These are phyloP conservation scores for Aplysia californica DNA, from an alignment of 1,140 invertebrate genomes.

Conservation along the genomic window DNA sequence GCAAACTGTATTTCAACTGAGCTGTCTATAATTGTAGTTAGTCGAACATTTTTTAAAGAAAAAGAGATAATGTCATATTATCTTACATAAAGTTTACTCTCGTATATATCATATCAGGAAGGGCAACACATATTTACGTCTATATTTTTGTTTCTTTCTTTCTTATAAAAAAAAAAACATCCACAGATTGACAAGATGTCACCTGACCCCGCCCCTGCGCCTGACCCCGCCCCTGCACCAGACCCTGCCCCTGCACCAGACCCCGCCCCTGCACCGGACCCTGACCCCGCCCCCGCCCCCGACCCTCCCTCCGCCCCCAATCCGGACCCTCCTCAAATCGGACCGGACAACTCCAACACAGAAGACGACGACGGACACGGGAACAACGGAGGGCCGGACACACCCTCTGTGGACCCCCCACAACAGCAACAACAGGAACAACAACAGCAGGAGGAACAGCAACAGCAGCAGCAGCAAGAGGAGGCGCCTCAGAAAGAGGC, in stretches of 20 bases:
- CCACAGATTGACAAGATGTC: slow-evolving; percentile 1
- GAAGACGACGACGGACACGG: slow-evolving; percentile 21
- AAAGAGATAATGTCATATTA: too few species aligned
- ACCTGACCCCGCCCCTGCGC: neutral
- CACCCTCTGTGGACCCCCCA: neutral
- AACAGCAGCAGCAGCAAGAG: slow-evolving; percentile 16
- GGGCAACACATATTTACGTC: too few species aligned
- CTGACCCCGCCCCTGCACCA: neutral
- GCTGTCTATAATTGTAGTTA: too few species aligned
- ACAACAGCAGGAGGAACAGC: slow-evolving; percentile 14
- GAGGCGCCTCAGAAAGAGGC: neutral
- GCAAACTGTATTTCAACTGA: too few species aligned
- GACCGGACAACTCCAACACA: neutral
- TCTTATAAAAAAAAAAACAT: too few species aligned
- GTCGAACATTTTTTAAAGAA: too few species aligned
- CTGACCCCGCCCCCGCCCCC: neutral
- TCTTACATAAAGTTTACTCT: too few species aligned
- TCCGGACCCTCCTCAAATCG: slow-evolving; percentile 8
- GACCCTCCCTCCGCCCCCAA: slow-evolving; percentile 1
- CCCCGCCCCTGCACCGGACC: neutral
- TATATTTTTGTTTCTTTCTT: too few species aligned
- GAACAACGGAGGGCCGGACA: slow-evolving; percentile 14
- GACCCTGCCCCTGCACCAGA: neutral
- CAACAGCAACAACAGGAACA: slow-evolving; percentile 15
- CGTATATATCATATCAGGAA: too few species aligned